Base-by-base conservation (phyloP, 2,113 vertebrate species). In the Ptilonorhynchus violaceus region DNA sequence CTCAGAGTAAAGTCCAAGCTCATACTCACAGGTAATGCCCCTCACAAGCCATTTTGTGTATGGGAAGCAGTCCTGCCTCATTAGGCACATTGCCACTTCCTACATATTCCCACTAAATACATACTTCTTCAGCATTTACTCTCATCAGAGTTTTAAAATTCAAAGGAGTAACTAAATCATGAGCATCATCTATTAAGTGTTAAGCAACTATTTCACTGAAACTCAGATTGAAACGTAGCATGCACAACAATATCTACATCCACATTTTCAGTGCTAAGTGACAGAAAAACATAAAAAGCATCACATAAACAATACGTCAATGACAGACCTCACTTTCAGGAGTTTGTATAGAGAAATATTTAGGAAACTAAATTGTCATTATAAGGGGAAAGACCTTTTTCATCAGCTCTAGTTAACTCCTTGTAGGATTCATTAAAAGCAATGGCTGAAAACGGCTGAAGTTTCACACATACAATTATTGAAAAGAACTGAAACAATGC, bases 1-100 rank as follows among this genome's bases (percentile, higher is more conserved):
- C 31, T 46, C 50, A 68, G 39, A 74, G 4, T 55, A 1, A 79
- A 87, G 13, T 35, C 42, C 46, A 58, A 79, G 64, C n/a, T 44
- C 15, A 77, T 89, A 98, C 98, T 99, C 92, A 99, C 99, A 99
- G 95, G 30, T 98, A 99, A 97, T 99, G 98, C 8, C 99, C 98
- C 82, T 98, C 98, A 15, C 98, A 98, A 19, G 99, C 98, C 6
- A 98, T 98, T 95, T 98, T 98, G 96, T 99, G 99, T 93, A 99
- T 98, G 24, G 99, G 98, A 72, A 99, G 98, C 55, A 98, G 98
- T 47, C 98, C 98, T 15, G 98, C 97, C 75, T 96, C 93, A 85
- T 97, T 98, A 62, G 98, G 97, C 56, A 99, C 95, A 39, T 98
- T 99, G 44, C 98, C 98, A 63, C 98, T 97, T 70, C 99, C 99